Evolutionary conservation across 1,140 invertebrate species (phyloP).

Genomic region (Listronotus oregonensis): DNA sequence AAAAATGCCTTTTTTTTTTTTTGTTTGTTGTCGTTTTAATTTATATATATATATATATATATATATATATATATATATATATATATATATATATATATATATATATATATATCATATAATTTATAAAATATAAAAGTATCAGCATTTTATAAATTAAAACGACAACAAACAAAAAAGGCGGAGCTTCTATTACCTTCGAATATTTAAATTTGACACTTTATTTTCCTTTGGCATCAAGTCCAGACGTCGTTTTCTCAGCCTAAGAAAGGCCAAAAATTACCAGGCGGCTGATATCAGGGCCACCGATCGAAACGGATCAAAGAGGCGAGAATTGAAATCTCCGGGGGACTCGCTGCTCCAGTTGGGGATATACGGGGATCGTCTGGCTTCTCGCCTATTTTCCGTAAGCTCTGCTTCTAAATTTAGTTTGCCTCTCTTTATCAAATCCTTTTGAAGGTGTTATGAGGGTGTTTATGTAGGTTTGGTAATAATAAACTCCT

Average conservation of each 20-base stretch:
- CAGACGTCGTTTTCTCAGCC: constrained; percentile 44
- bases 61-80: no score
- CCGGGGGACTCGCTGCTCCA: constrained; percentile 40
- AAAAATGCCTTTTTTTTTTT: no score
- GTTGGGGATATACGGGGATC: neutral
- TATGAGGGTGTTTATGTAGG: constrained; percentile 21
- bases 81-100: no score
- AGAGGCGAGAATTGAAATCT: constrained; percentile 49
- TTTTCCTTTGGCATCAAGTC: constrained; percentile 47
- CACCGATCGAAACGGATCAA: constrained; percentile 38
- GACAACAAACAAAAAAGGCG: constrained; percentile 13
- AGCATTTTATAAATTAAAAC: constrained; percentile 5
- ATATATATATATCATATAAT: no score
- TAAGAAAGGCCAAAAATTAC: constrained; percentile 18
- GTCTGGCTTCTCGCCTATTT: constrained; percentile 22
- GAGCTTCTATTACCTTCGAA: constrained; percentile 22
- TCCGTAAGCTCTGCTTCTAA: constrained; percentile 16
- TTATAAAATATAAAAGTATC: no score
- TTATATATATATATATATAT: no score
- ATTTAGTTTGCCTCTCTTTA: constrained; percentile 25
- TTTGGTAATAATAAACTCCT: constrained; percentile 19
- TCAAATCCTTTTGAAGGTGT: constrained; percentile 25
- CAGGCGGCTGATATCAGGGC: constrained; percentile 14
- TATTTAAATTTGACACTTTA: constrained; percentile 40
- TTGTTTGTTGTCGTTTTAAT: no score